Evolutionary conservation across 2,888 invertebrate species (phyloP).

Genomic region (Tethea ocularis): DNA sequence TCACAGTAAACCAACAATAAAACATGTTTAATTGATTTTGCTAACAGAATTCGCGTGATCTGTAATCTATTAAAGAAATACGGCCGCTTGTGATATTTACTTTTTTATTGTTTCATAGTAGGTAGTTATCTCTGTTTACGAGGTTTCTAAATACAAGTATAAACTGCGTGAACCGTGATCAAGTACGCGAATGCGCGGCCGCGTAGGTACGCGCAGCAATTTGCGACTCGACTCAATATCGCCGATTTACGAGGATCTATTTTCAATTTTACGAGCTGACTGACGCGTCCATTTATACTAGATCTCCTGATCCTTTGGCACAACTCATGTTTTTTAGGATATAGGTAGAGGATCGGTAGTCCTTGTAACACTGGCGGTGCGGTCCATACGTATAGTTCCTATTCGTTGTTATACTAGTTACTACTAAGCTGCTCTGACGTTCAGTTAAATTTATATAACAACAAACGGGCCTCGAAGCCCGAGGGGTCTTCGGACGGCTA

Average conservation of each 20-base stretch:
- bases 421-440: conserved; percentile 55
- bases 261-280: conserved; percentile 71
- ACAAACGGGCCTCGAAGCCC: conserved; percentile 42
- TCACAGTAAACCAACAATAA: conserved; percentile 4
- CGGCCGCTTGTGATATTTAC: conserved; percentile 24
- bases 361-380: conserved; percentile 47
- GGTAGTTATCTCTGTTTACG: conserved; percentile 36
- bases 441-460: conserved; percentile 55
- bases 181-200: conserved; percentile 62
- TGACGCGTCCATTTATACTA: conserved; percentile 59
- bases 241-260: conserved; percentile 73
- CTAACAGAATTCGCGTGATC: conserved; percentile 10
- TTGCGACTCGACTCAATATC: conserved; percentile 67
- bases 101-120: conserved; percentile 39
- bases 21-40: conserved; percentile 11
- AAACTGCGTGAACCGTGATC: conserved; percentile 49
- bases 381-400: conserved; percentile 53
- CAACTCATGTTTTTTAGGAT: conserved; percentile 31
- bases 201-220: conserved; percentile 69
- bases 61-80: conserved; percentile 19
- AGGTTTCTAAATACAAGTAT: conserved; percentile 39
- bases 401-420: conserved; percentile 57
- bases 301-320: conserved; percentile 49
- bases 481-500: conserved; percentile 52
- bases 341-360: conserved; percentile 33